Evolutionary conservation across 2,888 invertebrate species (phyloP).

Genomic region (Stegana nigrithorax): DNA sequence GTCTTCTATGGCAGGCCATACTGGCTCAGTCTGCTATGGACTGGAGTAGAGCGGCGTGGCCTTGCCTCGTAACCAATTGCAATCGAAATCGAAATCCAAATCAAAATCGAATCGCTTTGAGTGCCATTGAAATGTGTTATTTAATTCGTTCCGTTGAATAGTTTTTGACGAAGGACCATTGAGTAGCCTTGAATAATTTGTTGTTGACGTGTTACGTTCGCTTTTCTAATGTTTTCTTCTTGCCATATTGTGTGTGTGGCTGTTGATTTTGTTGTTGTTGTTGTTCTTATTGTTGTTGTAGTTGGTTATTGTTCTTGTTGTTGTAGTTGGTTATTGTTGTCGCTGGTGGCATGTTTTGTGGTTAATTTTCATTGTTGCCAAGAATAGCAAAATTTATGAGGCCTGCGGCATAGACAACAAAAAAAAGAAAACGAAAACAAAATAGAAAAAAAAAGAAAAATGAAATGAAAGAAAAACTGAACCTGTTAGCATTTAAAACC

Average conservation of each 20-base stretch:
- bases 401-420: too few species aligned
- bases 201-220: conserved; percentile 31
- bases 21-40: neutral
- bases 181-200: conserved; percentile 54
- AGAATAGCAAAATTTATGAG: conserved; percentile 1
- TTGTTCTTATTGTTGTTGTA: conserved; percentile 9
- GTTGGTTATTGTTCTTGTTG: too few species aligned
- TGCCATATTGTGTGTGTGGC: too few species aligned
- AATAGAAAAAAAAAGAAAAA: too few species aligned
- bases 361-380: conserved; percentile 8
- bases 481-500: too few species aligned
- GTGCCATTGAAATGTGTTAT: conserved; percentile 41
- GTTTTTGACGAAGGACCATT: conserved; percentile 45
- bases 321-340: conserved; percentile 49
- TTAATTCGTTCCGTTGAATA: conserved; percentile 51
- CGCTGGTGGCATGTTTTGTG: conserved; percentile 47
- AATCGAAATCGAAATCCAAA: conserved; percentile 48
- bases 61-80: too few species aligned
- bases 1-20: too few species aligned
- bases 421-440: too few species aligned
- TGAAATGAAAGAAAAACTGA: too few species aligned
- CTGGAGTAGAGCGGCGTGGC: too few species aligned
- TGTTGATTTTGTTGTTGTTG: neutral
- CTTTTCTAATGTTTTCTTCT: too few species aligned
- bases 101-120: conserved; percentile 22